phyloP scores from a whole-genome alignment of 2,797 vertebrate species.

The Galagoides demidoff region DNA sequence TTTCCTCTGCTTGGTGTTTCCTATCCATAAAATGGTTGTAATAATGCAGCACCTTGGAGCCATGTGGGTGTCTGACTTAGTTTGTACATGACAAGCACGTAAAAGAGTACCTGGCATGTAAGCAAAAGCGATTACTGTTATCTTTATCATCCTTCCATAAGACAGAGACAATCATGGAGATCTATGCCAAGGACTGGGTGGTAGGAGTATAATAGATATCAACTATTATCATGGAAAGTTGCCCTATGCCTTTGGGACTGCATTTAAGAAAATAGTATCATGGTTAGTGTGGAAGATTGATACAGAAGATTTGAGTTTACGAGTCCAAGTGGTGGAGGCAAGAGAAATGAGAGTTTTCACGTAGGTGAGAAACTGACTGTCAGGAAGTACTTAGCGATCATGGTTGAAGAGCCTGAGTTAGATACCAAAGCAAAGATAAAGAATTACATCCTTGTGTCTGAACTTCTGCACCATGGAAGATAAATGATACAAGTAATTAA shows the following conservation, averaged over 20 bases:
- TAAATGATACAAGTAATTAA: constrained; percentile 58
- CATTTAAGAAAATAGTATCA: background rate
- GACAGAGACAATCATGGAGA: background rate
- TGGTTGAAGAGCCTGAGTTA: background rate
- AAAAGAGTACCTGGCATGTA: background rate
- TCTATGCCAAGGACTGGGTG: background rate
- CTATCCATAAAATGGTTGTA: background rate
- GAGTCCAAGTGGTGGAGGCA: background rate
- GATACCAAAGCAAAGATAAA: background rate
- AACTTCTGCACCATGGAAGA: background rate
- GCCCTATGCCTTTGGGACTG: background rate
- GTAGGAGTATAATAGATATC: background rate
- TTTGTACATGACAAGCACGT: background rate
- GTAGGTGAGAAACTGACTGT: background rate
- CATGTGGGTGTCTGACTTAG: background rate
- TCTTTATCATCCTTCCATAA: background rate
- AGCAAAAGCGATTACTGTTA: background rate
- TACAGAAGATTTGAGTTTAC: background rate
- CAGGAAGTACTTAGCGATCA: background rate
- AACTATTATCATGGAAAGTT: background rate
- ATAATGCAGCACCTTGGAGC: background rate
- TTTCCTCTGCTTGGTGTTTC: background rate
- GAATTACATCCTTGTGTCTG: background rate
- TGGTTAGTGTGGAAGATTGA: background rate
- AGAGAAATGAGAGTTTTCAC: background rate